Evolutionary conservation across 2,797 vertebrate genomes (phyloP).

Genomic region (Eulemur mongoz): DNA sequence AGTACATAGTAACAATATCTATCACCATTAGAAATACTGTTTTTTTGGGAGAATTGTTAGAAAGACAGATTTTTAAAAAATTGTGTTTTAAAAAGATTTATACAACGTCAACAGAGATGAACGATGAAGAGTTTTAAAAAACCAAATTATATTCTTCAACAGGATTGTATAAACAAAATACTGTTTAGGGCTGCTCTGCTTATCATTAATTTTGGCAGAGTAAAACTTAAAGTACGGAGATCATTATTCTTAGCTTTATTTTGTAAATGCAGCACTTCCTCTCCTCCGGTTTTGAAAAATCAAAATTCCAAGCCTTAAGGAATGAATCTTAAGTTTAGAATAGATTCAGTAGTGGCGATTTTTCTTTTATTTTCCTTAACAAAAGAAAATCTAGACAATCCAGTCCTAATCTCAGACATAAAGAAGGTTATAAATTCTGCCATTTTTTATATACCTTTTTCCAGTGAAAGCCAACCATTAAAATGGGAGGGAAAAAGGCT

Average conservation of each 20-base stretch:
- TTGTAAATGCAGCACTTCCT: conserved; percentile 63
- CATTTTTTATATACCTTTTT: background rate
- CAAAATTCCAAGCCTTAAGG: conserved; percentile 55
- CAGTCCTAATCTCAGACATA: conserved; percentile 46
- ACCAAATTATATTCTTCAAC: conserved; percentile 72
- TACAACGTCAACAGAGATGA: conserved; percentile 66
- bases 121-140: conserved; percentile 69
- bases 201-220: conserved; percentile 54
- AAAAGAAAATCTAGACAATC: conserved; percentile 60
- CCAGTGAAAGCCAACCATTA: conserved; percentile 38
- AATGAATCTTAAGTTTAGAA: conserved; percentile 61
- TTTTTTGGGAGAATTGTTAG: conserved; percentile 54
- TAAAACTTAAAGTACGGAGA: conserved; percentile 68
- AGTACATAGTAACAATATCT: conserved; percentile 67
- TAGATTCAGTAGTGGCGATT: conserved; percentile 41
- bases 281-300: conserved; percentile 32
- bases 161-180: conserved; percentile 75
- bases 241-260: conserved; percentile 55
- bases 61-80: conserved; percentile 65
- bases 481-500: background rate
- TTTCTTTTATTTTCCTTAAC: conserved; percentile 57
- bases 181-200: conserved; percentile 65
- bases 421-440: background rate
- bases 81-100: conserved; percentile 72
- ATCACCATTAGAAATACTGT: conserved; percentile 68